Percentiles rank a stretch among this genome's conserved stretches.
These are phyloP conservation scores for Lepilemur septentrionalis DNA, from an alignment of 2,797 vertebrate species.

Conservation along the genomic window DNA sequence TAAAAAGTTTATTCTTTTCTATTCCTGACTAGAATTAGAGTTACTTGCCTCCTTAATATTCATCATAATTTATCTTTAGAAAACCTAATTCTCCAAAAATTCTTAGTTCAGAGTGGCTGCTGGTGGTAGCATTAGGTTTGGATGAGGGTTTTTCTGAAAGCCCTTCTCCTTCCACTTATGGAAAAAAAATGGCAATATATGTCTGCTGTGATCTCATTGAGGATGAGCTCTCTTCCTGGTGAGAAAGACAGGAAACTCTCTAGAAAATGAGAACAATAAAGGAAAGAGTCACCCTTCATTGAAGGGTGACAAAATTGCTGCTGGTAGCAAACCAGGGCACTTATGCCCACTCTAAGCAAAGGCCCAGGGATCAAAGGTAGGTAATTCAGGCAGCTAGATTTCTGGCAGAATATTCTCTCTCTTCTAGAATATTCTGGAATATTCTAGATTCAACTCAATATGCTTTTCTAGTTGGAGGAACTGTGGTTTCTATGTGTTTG, in stretches of 20 bases:
- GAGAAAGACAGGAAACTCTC: background rate
- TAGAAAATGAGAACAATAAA: background rate
- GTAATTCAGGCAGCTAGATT: background rate
- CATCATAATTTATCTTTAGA: background rate
- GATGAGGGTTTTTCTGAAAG: background rate
- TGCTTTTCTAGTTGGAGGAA: background rate
- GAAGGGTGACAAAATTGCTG: background rate
- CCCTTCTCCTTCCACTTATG: background rate
- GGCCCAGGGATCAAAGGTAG: background rate
- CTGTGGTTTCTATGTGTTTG: background rate
- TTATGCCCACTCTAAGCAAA: background rate
- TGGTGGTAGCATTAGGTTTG: background rate
- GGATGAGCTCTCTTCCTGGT: background rate
- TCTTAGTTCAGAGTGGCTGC: background rate
- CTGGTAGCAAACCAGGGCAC: background rate
- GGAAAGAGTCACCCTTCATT: background rate
- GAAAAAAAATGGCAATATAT: no score
- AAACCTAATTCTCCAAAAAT: background rate
- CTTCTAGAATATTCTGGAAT: slow-evolving; percentile 14
- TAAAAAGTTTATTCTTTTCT: background rate
- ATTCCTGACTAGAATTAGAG: background rate
- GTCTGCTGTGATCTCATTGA: background rate
- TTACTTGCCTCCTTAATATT: background rate
- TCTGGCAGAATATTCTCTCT: background rate
- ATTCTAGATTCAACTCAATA: background rate